These are phyloP conservation scores for Struthidea cinerea DNA, from an alignment of 2,113 vertebrate species.

Conservation along the genomic window DNA sequence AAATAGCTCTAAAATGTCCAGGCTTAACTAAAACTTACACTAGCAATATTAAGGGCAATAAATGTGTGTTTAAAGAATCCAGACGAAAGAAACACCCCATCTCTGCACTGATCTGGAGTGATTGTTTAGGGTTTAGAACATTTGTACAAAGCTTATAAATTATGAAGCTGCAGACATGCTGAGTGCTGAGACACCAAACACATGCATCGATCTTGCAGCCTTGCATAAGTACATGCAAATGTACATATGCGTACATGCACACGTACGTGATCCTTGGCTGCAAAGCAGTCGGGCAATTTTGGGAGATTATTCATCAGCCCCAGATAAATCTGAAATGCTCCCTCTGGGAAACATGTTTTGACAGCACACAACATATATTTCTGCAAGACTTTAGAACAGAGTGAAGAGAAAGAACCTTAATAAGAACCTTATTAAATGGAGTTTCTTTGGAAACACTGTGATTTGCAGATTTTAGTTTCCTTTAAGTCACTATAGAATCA, in stretches of 20 bases:
- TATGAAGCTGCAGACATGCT: background rate
- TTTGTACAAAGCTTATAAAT: background rate
- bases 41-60: background rate
- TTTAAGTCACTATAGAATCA: background rate
- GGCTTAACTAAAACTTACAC: background rate
- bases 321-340: background rate
- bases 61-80: background rate
- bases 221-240: background rate
- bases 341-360: background rate
- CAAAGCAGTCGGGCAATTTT: rapidly evolving
- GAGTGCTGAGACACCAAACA: background rate
- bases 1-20: background rate
- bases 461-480: background rate
- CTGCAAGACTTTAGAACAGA: background rate
- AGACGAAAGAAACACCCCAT: background rate
- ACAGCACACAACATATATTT: background rate
- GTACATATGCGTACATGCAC: background rate
- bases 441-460: background rate
- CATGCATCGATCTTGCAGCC: background rate
- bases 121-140: background rate
- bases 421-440: background rate
- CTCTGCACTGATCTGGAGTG: background rate
- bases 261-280: background rate
- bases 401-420: background rate
- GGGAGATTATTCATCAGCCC: background rate